Evolutionary conservation across 2,113 vertebrate species (phyloP), one percentile per base, ranked within the genome.

Genomic region (Rissa tridactyla): DNA sequence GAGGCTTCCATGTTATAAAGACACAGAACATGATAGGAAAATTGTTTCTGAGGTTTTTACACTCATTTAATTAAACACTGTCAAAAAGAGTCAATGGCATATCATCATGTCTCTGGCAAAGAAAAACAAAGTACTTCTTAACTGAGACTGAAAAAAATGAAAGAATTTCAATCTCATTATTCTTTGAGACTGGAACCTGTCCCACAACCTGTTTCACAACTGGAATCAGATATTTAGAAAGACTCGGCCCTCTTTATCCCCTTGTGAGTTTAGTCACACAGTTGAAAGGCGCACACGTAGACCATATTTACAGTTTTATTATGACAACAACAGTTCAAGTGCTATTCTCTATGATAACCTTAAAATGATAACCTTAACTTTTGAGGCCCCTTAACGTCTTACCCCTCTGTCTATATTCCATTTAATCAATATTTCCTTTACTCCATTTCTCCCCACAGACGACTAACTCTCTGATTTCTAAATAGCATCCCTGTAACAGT

Each of bases 241-340:
- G 19, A 78, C 16, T 54, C 36, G 66, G 20, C 36, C 26, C 38
- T 82, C 23, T 83, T 82, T 40, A 64, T 32, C 11, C 15, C 30
- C 20, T 70, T 2, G 2, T 12, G 34, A 88, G 19, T 88, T 79
- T 15, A 69, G 65, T 65, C n/a, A 71, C n/a, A 61, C 19, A 71
- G n/a, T 1, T 49, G n/a, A 90, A 88, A 29, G 9, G 10, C 51
- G 20, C 15, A n/a, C 0, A 0, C 18, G 10, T 10, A 65, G 38
- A 32, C 20, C 25, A 49, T 64, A 92, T 71, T 29, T 83, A 55
- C 30, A 47, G 47, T 20, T 90, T 70, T 77, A 66, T 42, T 61
- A 76, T 2, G 15, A 46, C 15, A 86, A 82, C 44, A 66, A 82
- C 47, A 62, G 18, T 27, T 78, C 46, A 90, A 88, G 14, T 38